Percentiles rank a stretch among this genome's conserved stretches.
Evolutionary conservation across 2,113 vertebrate genomes (phyloP).

Genomic region (Xyrauchen texanus): DNA sequence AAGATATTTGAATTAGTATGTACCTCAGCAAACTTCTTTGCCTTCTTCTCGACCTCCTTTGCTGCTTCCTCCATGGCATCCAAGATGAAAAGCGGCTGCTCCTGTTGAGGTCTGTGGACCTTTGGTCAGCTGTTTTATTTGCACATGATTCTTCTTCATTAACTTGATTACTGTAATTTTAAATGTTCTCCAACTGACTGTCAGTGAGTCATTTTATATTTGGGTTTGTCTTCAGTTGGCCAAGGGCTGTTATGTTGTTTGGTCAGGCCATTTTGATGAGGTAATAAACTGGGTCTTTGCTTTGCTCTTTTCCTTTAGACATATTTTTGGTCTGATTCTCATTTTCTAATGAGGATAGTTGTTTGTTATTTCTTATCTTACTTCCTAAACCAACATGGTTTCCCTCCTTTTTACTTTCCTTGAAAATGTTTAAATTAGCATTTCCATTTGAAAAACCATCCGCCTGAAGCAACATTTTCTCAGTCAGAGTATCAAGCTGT

Average conservation of each 20-base stretch:
- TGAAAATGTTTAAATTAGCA: too few relatives aligned
- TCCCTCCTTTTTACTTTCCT: background rate
- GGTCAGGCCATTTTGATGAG: background rate
- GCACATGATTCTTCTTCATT: constrained; percentile 51
- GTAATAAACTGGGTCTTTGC: background rate
- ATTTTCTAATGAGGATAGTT: background rate
- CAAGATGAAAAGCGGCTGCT: constrained; percentile 83
- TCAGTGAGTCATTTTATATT: constrained; percentile 83
- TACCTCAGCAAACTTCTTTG: background rate
- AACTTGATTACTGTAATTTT: constrained; percentile 81
- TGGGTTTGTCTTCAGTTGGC: constrained; percentile 40
- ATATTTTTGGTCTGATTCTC: background rate
- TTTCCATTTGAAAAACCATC: constrained; percentile 22
- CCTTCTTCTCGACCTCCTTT: constrained; percentile 23
- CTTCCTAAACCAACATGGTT: background rate
- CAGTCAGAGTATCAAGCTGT: constrained; percentile 89
- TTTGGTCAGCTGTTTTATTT: constrained; percentile 22
- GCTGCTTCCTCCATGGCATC: constrained; percentile 62
- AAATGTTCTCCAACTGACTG: constrained; percentile 86
- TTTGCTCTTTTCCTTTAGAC: constrained; percentile 18
- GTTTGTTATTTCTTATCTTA: background rate
- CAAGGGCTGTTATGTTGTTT: background rate
- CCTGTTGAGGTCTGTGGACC: constrained; percentile 71
- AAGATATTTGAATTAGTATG: background rate
- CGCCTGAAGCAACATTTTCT: constrained; percentile 83